Evolutionary conservation across 2,888 invertebrate genomes (phyloP).

Genomic region (Magallana nippona): DNA sequence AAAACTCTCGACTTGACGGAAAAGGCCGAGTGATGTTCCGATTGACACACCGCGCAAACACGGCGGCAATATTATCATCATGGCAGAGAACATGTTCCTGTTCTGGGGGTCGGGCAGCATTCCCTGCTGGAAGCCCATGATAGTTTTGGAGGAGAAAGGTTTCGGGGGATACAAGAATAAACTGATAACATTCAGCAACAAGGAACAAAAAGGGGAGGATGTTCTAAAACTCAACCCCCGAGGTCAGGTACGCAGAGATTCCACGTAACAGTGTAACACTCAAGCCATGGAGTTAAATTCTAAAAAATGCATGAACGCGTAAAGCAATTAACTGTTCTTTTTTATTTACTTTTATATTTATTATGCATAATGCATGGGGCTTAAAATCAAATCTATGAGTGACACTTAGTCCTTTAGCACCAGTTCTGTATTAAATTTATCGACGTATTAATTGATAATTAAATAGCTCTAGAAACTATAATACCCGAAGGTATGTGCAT

Average conservation of each 20-base stretch:
- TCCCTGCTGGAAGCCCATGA: constrained; percentile 71
- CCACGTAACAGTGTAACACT: too few species aligned
- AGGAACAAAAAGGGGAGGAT: constrained; percentile 68
- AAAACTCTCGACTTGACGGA: too few species aligned
- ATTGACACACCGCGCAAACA: too few species aligned
- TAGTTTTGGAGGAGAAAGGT: constrained; percentile 71
- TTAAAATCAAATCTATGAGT: neutral
- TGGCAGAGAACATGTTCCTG: constrained; percentile 46
- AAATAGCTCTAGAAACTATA: too few species aligned
- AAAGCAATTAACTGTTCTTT: too few species aligned
- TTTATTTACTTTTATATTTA: neutral
- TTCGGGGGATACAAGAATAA: constrained; percentile 59
- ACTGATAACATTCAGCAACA: constrained; percentile 63
- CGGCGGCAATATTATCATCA: neutral
- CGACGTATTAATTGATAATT: too few species aligned
- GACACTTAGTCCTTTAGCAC: neutral
- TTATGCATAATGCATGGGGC: neutral
- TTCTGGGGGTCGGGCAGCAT: constrained; percentile 74
- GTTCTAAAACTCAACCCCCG: constrained; percentile 68
- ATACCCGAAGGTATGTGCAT: too few species aligned
- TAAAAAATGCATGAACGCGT: too few species aligned
- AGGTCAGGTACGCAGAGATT: constrained; percentile 63
- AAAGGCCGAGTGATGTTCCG: too few species aligned
- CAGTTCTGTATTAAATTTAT: neutral
- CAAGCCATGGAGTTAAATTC: too few species aligned